A percentile compares a stretch with the other conserved stretches of the same genome.
These are phyloP conservation scores for Syngnathus scovelli DNA, from an alignment of 2,113 vertebrate species.

Conservation along the genomic window DNA sequence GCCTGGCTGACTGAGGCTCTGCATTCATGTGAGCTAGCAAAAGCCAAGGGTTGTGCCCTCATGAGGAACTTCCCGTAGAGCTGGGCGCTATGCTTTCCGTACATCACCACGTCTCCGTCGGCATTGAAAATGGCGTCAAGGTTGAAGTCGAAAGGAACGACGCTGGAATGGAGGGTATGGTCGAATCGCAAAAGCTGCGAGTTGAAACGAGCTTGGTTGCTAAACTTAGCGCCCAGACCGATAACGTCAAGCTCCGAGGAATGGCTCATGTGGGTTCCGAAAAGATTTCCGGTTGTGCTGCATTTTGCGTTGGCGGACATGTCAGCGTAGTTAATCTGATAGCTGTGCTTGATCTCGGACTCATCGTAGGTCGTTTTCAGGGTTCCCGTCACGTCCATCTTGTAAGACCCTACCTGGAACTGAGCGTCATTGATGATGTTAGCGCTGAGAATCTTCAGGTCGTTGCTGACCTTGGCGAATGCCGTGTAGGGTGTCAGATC, in stretches of 20 bases:
- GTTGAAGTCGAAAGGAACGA: constrained; percentile 80
- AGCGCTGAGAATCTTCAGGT: constrained; percentile 69
- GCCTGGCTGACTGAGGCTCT: constrained; percentile 77
- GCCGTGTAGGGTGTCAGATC: constrained; percentile 72
- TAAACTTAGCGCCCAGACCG: constrained; percentile 76
- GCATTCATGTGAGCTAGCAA: constrained; percentile 83
- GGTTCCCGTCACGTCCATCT: constrained; percentile 76
- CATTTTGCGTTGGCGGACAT: constrained; percentile 75
- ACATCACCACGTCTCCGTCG: constrained; percentile 75
- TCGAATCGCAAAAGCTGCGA: constrained; percentile 77
- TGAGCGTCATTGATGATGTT: constrained; percentile 74
- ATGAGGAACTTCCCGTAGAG: constrained; percentile 83
- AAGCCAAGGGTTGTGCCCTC: constrained; percentile 81
- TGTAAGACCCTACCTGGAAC: constrained; percentile 73
- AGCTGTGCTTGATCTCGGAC: constrained; percentile 81
- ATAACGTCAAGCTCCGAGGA: constrained; percentile 73
- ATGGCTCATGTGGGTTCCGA: constrained; percentile 75
- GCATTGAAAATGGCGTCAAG: constrained; percentile 77
- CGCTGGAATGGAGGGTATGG: constrained; percentile 69
- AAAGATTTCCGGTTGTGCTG: constrained; percentile 76
- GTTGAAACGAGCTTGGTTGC: constrained; percentile 73
- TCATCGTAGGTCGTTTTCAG: constrained; percentile 70
- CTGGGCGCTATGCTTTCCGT: constrained; percentile 80
- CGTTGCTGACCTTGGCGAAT: constrained; percentile 71
- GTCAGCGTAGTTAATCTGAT: constrained; percentile 72